These are phyloP conservation scores for Porites lobata DNA, from an alignment of 92 coral and sea anemone genomes.

Conservation along the genomic window DNA sequence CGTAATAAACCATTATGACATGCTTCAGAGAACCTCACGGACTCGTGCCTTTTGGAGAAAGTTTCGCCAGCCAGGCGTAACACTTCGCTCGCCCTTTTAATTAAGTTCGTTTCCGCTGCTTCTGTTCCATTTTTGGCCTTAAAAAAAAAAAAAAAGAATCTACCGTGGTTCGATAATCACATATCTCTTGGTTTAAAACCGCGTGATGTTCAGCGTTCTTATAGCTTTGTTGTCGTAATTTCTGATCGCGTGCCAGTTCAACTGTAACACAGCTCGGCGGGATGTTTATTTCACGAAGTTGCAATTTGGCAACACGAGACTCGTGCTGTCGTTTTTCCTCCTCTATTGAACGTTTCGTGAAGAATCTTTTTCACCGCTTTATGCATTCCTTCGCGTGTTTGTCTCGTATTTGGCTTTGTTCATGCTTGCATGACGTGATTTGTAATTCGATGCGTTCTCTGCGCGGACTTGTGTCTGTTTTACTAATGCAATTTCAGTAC, in stretches of 20 bases:
- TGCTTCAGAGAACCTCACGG: conserved; percentile 10
- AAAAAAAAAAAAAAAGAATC: background rate
- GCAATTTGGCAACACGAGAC: background rate
- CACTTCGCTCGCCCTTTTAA: background rate
- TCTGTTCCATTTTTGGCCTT: background rate
- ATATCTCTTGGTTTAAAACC: background rate
- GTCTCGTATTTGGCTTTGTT: background rate
- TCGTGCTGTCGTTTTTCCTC: background rate
- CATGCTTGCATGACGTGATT: conserved; percentile 27
- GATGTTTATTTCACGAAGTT: conserved; percentile 19
- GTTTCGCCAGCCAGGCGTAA: conserved; percentile 31
- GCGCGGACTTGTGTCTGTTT: conserved; percentile 20
- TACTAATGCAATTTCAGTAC: background rate
- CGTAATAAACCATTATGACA: conserved; percentile 34
- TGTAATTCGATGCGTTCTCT: conserved; percentile 38
- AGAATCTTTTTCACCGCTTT: background rate
- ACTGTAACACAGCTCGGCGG: conserved; percentile 16
- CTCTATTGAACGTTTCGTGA: background rate
- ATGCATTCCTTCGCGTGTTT: conserved; percentile 8
- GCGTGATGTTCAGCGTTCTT: conserved; percentile 16
- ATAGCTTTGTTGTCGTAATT: conserved; percentile 18
- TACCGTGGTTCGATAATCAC: background rate
- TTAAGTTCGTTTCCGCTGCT: background rate
- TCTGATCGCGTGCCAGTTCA: conserved; percentile 47
- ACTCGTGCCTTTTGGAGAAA: background rate